Percentiles rank a stretch among this genome's conserved stretches.
phyloP scores from a whole-genome alignment of 2,888 invertebrate species.

The Pemphredon lugubris region DNA sequence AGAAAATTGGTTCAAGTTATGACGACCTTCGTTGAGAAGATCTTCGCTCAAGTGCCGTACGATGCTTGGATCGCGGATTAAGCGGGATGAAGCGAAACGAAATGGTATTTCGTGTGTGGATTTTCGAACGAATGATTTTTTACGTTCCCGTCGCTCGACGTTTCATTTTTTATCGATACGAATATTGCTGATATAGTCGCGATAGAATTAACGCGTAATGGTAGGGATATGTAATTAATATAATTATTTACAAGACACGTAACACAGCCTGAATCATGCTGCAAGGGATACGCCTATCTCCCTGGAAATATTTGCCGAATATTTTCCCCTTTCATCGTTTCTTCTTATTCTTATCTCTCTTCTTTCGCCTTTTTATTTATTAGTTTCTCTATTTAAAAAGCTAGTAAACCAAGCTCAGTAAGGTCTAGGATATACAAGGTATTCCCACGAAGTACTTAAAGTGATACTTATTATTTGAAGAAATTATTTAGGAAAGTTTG shows the following conservation, averaged over 20 bases:
- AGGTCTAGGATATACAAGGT: neutral
- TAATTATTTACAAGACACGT: neutral
- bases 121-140: neutral
- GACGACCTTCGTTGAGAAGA: slow-evolving; percentile 88
- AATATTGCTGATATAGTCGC: neutral
- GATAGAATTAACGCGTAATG: neutral
- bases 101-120: neutral
- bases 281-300: no score
- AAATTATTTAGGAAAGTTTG: neutral
- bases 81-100: slow-evolving; percentile 67
- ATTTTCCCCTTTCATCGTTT: neutral
- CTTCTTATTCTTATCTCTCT: neutral
- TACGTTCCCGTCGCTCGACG: no score
- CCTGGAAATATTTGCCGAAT: neutral
- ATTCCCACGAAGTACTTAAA: neutral
- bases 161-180: neutral
- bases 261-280: neutral
- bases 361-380: neutral
- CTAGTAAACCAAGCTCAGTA: slow-evolving; percentile 4
- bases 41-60: slow-evolving; percentile 89
- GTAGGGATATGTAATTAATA: neutral
- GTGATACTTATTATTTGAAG: neutral
- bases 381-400: slow-evolving; percentile 4
- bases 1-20: slow-evolving; percentile 89
- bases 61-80: slow-evolving; percentile 87